Percentiles rank a stretch among this genome's conserved stretches.
phyloP scores from a whole-genome alignment of 2,888 invertebrate genomes.

The Clistopyga incitator region DNA sequence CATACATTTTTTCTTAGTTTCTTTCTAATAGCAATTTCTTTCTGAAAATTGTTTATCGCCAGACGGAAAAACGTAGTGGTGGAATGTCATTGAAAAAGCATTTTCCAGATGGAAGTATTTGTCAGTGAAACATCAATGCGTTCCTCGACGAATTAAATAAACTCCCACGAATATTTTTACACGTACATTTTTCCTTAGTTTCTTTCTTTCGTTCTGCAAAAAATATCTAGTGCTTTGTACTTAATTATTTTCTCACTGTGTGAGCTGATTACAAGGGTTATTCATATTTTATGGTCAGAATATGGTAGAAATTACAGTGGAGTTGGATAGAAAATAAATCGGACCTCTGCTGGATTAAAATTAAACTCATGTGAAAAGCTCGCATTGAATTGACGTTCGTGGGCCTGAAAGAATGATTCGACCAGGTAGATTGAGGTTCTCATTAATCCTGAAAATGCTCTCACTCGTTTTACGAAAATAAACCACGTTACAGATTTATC shows the following conservation, averaged over 20 bases:
- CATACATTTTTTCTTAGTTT: too few species aligned
- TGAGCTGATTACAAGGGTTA: not conserved
- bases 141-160: too few species aligned
- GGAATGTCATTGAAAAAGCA: too few species aligned
- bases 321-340: conserved; percentile 3
- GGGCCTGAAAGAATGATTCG: not conserved
- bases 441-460: not conserved
- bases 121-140: too few species aligned
- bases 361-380: not conserved
- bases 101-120: too few species aligned
- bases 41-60: too few species aligned
- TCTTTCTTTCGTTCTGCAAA: not conserved
- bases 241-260: not conserved
- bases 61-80: too few species aligned
- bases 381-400: not conserved
- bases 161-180: too few species aligned
- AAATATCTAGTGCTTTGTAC: not conserved
- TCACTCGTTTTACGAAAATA: not conserved
- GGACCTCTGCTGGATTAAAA: not conserved
- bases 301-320: not conserved
- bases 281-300: not conserved
- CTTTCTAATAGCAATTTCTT: too few species aligned
- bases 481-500: not conserved
- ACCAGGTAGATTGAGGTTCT: not conserved
- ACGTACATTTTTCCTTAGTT: too few species aligned